Evolutionary conservation across 2,797 vertebrate species (phyloP), one percentile per base, ranked within the genome.

Genomic region (Acropternis orthonyx): DNA sequence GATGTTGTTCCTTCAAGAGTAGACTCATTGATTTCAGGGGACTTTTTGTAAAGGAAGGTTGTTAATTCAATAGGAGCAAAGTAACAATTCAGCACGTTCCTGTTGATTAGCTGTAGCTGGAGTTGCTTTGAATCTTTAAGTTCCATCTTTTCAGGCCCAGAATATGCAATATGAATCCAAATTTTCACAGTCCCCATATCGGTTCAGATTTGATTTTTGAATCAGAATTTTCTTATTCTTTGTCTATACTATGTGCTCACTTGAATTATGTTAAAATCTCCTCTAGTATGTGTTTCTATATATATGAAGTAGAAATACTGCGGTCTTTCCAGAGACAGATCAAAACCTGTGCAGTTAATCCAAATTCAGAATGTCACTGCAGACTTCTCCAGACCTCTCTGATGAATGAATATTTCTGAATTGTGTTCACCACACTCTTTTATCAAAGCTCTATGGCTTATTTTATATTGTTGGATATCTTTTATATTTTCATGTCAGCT

Each of bases 321-420:
- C 2, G 2, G 30, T 88, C 63, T 94, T 92, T 82, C 76, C 15
- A 68, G 48, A 92, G 49, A n/a, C 77, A 48, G 52, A 93, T 51
- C 75, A 82, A 81, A 89, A 55, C 54, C 77, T 78, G 23, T 58
- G 61, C 55, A 77, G 69, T 62, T 62, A 76, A 83, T 92, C 61
- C 72, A 92, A 74, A 95, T 91, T 88, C 77, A 85, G 82, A 83
- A 85, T 72, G 52, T 84, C 75, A 67, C 51, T 78, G 84, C 51
- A 94, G 89, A 24, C 74, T 48, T 68, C 67, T 65, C 13, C 85
- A 65, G 46, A 66, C 46, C 32, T 30, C 15, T 41, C 58, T 88
- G 82, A 78, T 75, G 63, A 88, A 83, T 88, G 23, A 68, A 46
- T 89, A 83, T 66, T 91, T 83, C 79, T 79, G 71, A 87, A 44